Conservation (phyloP, 2,797 vertebrate genomes). For the Anomalospiza imberbis region DNA sequence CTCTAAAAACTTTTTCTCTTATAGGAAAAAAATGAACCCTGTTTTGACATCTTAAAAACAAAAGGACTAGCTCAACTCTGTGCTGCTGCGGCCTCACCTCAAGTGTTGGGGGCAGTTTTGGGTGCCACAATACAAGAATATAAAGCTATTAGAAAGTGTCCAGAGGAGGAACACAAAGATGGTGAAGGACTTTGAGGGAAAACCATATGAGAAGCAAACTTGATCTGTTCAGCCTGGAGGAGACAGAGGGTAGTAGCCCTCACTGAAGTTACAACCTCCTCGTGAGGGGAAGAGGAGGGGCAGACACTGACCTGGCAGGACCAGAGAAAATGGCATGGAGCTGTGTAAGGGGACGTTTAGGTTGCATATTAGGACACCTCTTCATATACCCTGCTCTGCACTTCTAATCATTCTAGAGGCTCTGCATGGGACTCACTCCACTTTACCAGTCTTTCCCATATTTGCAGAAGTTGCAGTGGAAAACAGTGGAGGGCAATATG, state of each 20-base stretch:
- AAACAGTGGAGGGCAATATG: background rate
- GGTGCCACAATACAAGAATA: background rate
- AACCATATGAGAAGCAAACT: rapidly evolving
- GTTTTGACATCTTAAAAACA: background rate
- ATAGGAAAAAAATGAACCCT: rapidly evolving
- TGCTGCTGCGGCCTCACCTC: background rate
- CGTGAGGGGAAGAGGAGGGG: rapidly evolving
- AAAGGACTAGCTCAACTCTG: background rate
- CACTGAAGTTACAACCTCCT: background rate
- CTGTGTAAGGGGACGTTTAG: background rate
- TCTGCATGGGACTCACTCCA: background rate
- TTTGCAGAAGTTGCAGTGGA: background rate
- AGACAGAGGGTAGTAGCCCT: background rate
- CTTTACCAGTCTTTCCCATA: background rate
- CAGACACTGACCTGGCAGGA: background rate
- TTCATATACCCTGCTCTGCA: background rate
- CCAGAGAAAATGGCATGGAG: background rate
- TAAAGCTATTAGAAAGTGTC: background rate
- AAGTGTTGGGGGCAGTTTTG: background rate
- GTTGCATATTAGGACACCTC: background rate
- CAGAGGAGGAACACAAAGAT: background rate
- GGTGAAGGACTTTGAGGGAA: background rate
- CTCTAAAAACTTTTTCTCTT: background rate
- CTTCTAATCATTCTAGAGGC: background rate
- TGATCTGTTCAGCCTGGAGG: background rate